Conservation (phyloP, 2,797 vertebrate genomes). For the Moxostoma hubbsi region DNA sequence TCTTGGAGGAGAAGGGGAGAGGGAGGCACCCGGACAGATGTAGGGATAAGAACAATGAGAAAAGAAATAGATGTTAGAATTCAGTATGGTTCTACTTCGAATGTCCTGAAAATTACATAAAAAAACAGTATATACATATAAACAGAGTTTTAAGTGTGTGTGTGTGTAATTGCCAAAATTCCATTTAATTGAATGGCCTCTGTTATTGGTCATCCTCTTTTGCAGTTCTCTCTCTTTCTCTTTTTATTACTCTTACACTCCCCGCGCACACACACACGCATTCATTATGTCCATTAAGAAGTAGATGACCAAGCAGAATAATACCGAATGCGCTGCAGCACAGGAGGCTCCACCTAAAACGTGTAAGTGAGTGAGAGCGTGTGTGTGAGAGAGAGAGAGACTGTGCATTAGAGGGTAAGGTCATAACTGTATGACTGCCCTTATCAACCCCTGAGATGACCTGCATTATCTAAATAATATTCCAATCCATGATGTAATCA, state of each 20-base stretch:
- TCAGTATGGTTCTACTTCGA: not conserved
- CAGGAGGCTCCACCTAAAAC: conserved; percentile 32
- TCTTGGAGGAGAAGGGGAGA: conserved; percentile 68
- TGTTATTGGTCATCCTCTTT: conserved; percentile 35
- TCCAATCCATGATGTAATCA: conserved; percentile 14
- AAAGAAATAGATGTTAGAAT: conserved; percentile 17
- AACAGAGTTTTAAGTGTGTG: not conserved
- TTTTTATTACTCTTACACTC: too few species aligned
- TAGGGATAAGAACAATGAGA: not conserved
- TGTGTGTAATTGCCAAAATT: not conserved
- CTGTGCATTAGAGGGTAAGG: conserved; percentile 35
- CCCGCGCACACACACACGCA: too few species aligned
- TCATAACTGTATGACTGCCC: conserved; percentile 45
- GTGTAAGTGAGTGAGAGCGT: conserved; percentile 14
- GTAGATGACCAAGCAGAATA: conserved; percentile 55
- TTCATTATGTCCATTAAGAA: conserved; percentile 48
- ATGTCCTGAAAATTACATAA: not conserved
- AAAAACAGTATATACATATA: not conserved
- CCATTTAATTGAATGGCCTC: not conserved
- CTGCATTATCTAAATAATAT: conserved; percentile 13
- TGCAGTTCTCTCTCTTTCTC: not conserved
- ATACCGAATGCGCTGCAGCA: conserved; percentile 42
- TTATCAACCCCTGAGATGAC: conserved; percentile 19
- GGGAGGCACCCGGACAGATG: conserved; percentile 14
- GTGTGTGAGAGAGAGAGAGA: not conserved